phyloP scores from a whole-genome alignment of 1,140 invertebrate species.

The Venturia canescens region DNA sequence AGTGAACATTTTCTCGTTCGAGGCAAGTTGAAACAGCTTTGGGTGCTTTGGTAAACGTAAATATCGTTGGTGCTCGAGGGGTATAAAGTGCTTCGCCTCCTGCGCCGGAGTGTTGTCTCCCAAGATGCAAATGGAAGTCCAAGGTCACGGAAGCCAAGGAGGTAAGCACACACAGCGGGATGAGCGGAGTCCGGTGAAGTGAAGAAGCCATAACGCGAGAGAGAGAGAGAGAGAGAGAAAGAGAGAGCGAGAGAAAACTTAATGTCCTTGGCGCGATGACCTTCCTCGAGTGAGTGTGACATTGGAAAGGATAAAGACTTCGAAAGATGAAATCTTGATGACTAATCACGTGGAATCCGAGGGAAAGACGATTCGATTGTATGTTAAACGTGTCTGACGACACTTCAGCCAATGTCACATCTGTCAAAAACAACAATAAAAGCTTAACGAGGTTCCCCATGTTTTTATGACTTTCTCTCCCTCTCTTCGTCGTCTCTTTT shows the following conservation, averaged over 20 bases:
- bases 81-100: neutral
- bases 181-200: neutral
- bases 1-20: neutral
- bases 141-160: neutral
- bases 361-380: too few relatives aligned
- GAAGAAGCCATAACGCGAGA: neutral
- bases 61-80: neutral
- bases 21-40: slow-evolving; percentile 12
- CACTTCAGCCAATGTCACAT: too few relatives aligned
- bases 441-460: too few relatives aligned
- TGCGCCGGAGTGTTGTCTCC: neutral
- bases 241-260: neutral
- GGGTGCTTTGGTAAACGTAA: slow-evolving; percentile 16
- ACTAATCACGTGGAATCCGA: too few relatives aligned
- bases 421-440: too few relatives aligned
- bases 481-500: too few relatives aligned
- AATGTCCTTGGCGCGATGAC: slow-evolving; percentile 9
- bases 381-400: too few relatives aligned
- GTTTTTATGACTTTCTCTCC: too few relatives aligned
- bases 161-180: neutral
- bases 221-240: neutral
- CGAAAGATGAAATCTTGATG: too few relatives aligned
- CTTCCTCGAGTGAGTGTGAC: neutral
- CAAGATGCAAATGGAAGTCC: slow-evolving; percentile 24
- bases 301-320: too few relatives aligned